Percentiles rank a stretch among this genome's conserved stretches.
Evolutionary conservation across 2,888 invertebrate species (phyloP).

Genomic region (Heliconius aoede): DNA sequence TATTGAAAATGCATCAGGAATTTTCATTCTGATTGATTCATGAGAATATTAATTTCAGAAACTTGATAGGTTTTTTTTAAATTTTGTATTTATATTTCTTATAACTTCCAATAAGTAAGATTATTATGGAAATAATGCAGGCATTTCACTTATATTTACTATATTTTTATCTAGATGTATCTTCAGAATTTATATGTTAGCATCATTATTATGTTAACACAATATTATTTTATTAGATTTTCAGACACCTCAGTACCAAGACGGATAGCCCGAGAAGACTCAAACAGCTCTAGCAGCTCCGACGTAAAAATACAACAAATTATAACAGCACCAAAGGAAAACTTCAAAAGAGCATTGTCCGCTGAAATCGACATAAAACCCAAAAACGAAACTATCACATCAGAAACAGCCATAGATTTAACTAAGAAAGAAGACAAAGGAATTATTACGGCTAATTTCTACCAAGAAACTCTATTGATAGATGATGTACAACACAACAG

Average conservation of each 20-base stretch:
- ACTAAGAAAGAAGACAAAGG: conserved; percentile 63
- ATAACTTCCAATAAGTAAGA: too few species aligned
- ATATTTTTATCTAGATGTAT: too few species aligned
- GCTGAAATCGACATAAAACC: conserved; percentile 58
- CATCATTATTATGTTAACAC: background rate
- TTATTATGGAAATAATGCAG: too few species aligned
- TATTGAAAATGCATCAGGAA: too few species aligned
- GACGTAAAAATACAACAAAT: conserved; percentile 55
- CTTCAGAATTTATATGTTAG: too few species aligned
- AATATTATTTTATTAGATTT: conserved; percentile 55
- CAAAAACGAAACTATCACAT: conserved; percentile 60
- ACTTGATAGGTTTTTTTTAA: too few species aligned
- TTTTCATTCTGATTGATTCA: too few species aligned
- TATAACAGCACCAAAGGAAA: conserved; percentile 53
- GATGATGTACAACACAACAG: conserved; percentile 67
- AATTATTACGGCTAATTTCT: conserved; percentile 70
- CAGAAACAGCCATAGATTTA: conserved; percentile 69
- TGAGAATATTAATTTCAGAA: too few species aligned
- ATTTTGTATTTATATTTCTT: too few species aligned
- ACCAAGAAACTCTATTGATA: conserved; percentile 70
- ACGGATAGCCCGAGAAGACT: conserved; percentile 69
- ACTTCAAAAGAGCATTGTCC: conserved; percentile 56
- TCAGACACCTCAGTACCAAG: conserved; percentile 65
- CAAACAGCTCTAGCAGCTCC: conserved; percentile 70
- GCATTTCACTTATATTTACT: too few species aligned